Base-by-base conservation (phyloP, 2,113 vertebrate genomes). In the Tauraco erythrolophus region DNA sequence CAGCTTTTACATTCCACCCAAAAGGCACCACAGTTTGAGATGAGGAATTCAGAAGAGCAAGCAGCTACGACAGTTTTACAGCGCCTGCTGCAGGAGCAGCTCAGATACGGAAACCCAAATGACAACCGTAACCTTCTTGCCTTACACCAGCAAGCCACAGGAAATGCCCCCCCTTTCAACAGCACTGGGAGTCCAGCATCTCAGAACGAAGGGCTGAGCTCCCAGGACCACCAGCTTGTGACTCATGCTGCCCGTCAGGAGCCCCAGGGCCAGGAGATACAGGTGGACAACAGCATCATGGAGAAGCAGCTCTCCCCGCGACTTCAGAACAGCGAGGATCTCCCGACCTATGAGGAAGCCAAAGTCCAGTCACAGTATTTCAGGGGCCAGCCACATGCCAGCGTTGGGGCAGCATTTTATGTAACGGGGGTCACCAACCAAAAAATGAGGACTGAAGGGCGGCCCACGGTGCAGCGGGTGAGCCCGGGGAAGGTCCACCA, bases 311-410 rank as follows among this genome's bases (percentile, higher is more conserved):
- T 98, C 27, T 98, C 98, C 30, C 96, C 98, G 8, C 98, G 99
- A 57, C 98, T 99, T 69, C 99, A 97, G 35, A 99, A 98, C 97
- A 98, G 98, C 0, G 99, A 99, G 96, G 99, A 99, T 93, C 98
- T 99, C 45, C 99, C 99, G 0, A 99, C 99, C 18, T 99, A 99
- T 2, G 99, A 99, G 97, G 99, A 99, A 97, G 99, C 99, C 95
- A 99, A 99, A 97, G 99, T 99, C 24, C 99, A 99, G 98, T 99
- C 99, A 0, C 99, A 99, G 92, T 99, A 99, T 88, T 99, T 99
- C 95, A 98, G 99, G 12, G 99, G 99, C 51, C 99, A 99, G 90
- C 98, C 98, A 4, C 98, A 99, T 2, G 96, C 98, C 24, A 99
- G 98, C 1, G 98, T 99, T 4, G 99, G 99, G 41, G 98, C 99